These are phyloP conservation scores for Luperina testacea DNA, from an alignment of 2,888 invertebrate species.

Conservation along the genomic window DNA sequence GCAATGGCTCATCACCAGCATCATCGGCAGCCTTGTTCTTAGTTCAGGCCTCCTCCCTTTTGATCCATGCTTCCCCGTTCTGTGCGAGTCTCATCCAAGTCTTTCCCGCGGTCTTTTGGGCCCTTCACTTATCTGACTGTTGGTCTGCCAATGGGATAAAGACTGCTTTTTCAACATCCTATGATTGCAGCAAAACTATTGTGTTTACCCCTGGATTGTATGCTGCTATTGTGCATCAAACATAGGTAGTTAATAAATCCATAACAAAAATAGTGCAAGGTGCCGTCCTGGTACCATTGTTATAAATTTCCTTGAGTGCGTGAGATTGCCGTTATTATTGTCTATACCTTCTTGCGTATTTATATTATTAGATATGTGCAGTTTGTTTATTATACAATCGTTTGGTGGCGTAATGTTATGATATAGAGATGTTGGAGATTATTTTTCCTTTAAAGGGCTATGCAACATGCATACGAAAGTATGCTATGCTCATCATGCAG, in stretches of 20 bases:
- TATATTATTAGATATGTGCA: slow-evolving; percentile 7
- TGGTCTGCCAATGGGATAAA: not conserved
- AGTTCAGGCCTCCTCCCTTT: too few species aligned
- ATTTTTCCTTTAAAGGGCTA: not conserved
- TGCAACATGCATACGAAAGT: not conserved
- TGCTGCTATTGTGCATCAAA: not conserved
- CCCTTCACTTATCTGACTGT: too few species aligned
- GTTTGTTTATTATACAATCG: slow-evolving; percentile 20
- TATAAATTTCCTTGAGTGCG: slow-evolving; percentile 11
- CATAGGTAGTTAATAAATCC: not conserved
- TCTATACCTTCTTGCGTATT: slow-evolving; percentile 40
- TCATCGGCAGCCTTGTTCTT: not conserved
- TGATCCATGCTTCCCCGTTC: not conserved
- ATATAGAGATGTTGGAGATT: not conserved
- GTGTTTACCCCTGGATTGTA: not conserved
- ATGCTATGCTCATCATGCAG: not conserved
- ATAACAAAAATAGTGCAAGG: slow-evolving; percentile 8
- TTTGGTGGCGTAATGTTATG: not conserved
- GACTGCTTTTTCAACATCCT: not conserved
- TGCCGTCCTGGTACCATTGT: slow-evolving; percentile 35
- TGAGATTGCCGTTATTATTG: slow-evolving; percentile 19
- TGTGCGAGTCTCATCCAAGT: not conserved
- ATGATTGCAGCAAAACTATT: not conserved
- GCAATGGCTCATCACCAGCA: too few species aligned
- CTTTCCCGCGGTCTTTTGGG: not conserved